Conservation (phyloP, 1,140 invertebrate species). For the Orchestia grillus region DNA sequence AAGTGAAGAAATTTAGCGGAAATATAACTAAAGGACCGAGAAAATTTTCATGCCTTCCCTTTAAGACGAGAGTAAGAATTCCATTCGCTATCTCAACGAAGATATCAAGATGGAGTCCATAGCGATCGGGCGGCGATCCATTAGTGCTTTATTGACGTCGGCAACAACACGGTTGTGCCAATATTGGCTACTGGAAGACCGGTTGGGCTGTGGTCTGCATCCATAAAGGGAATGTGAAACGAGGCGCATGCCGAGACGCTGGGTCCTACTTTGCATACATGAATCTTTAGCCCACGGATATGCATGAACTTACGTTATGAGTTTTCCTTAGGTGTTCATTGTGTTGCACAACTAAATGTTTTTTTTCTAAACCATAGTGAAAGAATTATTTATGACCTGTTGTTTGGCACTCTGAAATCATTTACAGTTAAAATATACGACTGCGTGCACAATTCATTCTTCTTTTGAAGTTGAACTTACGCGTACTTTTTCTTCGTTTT, state of each 20-base stretch:
- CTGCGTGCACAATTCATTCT: too few species aligned
- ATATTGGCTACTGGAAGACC: background rate
- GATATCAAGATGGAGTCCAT: background rate
- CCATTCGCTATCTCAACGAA: background rate
- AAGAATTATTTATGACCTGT: background rate
- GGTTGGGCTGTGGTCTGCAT: background rate
- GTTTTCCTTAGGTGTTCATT: background rate
- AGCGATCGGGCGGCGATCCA: background rate
- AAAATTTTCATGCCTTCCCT: too few species aligned
- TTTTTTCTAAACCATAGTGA: background rate
- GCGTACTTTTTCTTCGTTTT: too few species aligned
- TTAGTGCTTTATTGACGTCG: conserved; percentile 7
- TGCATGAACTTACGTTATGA: background rate
- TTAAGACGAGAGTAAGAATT: background rate
- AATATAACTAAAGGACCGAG: too few species aligned
- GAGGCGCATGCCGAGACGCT: background rate
- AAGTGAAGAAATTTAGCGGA: too few species aligned
- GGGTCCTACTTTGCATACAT: background rate
- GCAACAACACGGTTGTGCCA: background rate
- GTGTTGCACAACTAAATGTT: background rate
- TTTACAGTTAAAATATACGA: too few species aligned
- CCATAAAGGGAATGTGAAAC: background rate
- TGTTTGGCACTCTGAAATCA: too few species aligned
- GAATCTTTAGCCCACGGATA: background rate
- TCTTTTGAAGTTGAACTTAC: too few species aligned